Percentiles rank a stretch among this genome's conserved stretches.
Evolutionary conservation across 2,888 invertebrate species (phyloP).

Genomic region (Tachina lurida): DNA sequence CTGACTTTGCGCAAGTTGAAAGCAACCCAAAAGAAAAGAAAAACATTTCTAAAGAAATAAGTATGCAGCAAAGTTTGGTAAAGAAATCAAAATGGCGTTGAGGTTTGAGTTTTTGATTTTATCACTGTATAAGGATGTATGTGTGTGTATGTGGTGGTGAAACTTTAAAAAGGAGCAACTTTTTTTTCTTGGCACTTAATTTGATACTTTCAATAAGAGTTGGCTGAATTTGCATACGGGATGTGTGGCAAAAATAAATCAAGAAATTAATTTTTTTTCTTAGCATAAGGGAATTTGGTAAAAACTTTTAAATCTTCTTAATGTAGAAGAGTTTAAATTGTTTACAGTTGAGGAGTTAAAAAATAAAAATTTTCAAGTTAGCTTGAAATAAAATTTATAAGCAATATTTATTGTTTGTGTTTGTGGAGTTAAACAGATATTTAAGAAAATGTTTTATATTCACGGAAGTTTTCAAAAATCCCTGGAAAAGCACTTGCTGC

Average conservation of each 20-base stretch:
- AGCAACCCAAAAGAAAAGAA: constrained; percentile 9
- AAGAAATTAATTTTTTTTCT: constrained; percentile 19
- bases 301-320: constrained; percentile 21
- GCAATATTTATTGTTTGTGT: no score
- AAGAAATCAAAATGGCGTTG: constrained; percentile 71
- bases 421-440: no score
- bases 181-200: constrained; percentile 24
- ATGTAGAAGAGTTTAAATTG: constrained; percentile 20
- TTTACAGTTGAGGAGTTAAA: constrained; percentile 1
- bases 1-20: constrained; percentile 66
- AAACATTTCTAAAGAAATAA: constrained; percentile 27
- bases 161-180: constrained; percentile 35
- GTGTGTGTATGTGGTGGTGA: not conserved
- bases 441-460: no score
- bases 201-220: constrained; percentile 31
- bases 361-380: not conserved
- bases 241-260: constrained; percentile 24
- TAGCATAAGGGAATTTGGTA: not conserved
- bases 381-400: not conserved
- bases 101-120: constrained; percentile 71
- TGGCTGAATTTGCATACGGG: constrained; percentile 61
- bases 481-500: no score
- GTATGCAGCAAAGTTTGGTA: constrained; percentile 49
- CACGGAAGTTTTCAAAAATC: no score
- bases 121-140: constrained; percentile 41